Evolutionary conservation across 2,113 vertebrate species (phyloP).

Genomic region (Rutilus rutilus): DNA sequence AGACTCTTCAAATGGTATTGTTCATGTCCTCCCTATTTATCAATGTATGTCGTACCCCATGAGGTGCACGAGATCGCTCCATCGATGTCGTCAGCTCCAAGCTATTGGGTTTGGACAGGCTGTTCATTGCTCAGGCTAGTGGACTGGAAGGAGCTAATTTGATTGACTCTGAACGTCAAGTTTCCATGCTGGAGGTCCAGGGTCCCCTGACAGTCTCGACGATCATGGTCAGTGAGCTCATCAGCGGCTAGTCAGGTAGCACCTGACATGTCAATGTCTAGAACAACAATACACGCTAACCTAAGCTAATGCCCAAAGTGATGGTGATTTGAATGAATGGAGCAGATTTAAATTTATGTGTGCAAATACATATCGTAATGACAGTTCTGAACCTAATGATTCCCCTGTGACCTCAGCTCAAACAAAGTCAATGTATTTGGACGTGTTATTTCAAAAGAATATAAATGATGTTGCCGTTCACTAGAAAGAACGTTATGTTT

Average conservation of each 20-base stretch:
- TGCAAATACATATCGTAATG: conserved; percentile 30
- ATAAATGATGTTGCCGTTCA: not conserved
- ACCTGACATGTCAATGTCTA: conserved; percentile 75
- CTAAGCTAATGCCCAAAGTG: conserved; percentile 52
- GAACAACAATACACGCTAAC: conserved; percentile 49
- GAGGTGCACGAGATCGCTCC: conserved; percentile 63
- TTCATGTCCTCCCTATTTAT: conserved; percentile 57
- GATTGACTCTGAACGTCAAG: conserved; percentile 76
- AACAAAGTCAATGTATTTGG: conserved; percentile 26
- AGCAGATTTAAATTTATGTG: conserved; percentile 37
- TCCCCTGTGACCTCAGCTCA: conserved; percentile 41
- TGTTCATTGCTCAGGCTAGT: conserved; percentile 67
- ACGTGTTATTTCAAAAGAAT: conserved; percentile 27
- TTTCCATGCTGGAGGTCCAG: conserved; percentile 61
- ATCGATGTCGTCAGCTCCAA: conserved; percentile 59
- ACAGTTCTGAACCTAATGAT: conserved; percentile 51
- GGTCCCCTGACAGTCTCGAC: conserved; percentile 72
- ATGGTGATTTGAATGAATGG: conserved; percentile 50
- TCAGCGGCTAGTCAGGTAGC: conserved; percentile 76
- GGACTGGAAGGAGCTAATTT: conserved; percentile 78
- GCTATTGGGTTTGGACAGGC: conserved; percentile 51
- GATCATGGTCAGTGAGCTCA: conserved; percentile 80
- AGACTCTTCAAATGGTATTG: conserved; percentile 45
- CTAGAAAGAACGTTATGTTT: not conserved
- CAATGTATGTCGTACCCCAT: conserved; percentile 61